phyloP scores from a whole-genome alignment of 1,140 invertebrate genomes.

The Drosophila willistoni region DNA sequence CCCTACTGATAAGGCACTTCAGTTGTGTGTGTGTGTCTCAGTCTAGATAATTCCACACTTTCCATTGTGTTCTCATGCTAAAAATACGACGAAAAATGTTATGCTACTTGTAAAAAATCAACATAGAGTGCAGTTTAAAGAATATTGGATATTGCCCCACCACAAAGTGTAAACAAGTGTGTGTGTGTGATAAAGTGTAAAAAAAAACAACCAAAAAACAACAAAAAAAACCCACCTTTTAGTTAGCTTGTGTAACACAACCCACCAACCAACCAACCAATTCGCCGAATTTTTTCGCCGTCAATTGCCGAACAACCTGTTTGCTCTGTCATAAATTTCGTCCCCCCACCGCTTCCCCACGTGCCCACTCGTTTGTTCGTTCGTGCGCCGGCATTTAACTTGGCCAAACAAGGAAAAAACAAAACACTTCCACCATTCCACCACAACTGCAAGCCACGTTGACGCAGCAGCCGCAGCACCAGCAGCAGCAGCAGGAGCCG shows the following conservation, averaged over 20 bases:
- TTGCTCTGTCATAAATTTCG: constrained; percentile 60
- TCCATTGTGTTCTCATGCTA: constrained; percentile 25
- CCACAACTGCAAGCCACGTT: constrained; percentile 68
- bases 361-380: constrained; percentile 10
- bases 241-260: constrained; percentile 19
- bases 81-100: constrained; percentile 57
- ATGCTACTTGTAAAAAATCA: constrained; percentile 55
- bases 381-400: constrained; percentile 54
- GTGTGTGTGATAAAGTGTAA: constrained; percentile 47
- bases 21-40: constrained; percentile 20
- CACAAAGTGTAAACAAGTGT: constrained; percentile 38
- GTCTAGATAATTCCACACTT: constrained; percentile 32
- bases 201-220: constrained; percentile 18
- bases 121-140: constrained; percentile 31
- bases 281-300: constrained; percentile 64
- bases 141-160: constrained; percentile 44
- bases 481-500: not conserved
- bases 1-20: constrained; percentile 52
- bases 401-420: constrained; percentile 18
- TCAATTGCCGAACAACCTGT: constrained; percentile 65
- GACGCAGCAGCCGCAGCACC: constrained; percentile 42
- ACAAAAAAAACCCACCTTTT: constrained; percentile 3
- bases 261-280: constrained; percentile 23
- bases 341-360: too few relatives aligned
- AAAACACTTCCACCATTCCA: constrained; percentile 71